These are phyloP conservation scores for Thysanoteuthis rhombus DNA, from an alignment of 2,888 invertebrate species.

Conservation along the genomic window DNA sequence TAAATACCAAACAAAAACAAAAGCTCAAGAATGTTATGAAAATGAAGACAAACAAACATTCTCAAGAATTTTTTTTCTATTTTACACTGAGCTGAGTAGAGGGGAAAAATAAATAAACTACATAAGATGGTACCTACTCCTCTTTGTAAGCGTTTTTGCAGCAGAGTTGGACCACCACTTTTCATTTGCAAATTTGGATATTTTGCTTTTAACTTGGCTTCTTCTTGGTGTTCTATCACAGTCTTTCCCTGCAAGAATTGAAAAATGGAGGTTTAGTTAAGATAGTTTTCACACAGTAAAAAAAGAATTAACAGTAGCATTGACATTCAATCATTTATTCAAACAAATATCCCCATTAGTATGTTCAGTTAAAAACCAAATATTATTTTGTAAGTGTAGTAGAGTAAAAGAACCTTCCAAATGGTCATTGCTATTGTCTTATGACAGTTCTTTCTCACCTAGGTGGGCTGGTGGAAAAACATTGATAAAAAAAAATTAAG, in stretches of 20 bases:
- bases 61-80: neutral
- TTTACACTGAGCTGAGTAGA: neutral
- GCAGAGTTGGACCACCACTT: slow-evolving; percentile 81
- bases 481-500: no score
- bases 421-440: no score
- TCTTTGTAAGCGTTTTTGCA: slow-evolving; percentile 94
- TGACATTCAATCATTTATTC: no score
- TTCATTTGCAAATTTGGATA: slow-evolving; percentile 77
- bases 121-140: slow-evolving; percentile 76
- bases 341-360: no score
- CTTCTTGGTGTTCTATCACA: slow-evolving; percentile 74
- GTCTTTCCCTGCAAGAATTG: slow-evolving; percentile 39
- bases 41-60: neutral
- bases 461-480: no score
- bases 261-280: no score
- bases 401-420: no score
- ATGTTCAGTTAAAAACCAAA: no score
- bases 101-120: neutral
- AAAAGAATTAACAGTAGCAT: neutral
- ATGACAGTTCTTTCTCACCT: no score
- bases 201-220: slow-evolving; percentile 91
- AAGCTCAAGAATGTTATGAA: neutral
- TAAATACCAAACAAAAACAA: neutral
- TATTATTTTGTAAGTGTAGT: no score
- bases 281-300: no score